These are phyloP conservation scores for Brachionichthys hirsutus DNA, from an alignment of 2,113 vertebrate genomes.

Conservation along the genomic window DNA sequence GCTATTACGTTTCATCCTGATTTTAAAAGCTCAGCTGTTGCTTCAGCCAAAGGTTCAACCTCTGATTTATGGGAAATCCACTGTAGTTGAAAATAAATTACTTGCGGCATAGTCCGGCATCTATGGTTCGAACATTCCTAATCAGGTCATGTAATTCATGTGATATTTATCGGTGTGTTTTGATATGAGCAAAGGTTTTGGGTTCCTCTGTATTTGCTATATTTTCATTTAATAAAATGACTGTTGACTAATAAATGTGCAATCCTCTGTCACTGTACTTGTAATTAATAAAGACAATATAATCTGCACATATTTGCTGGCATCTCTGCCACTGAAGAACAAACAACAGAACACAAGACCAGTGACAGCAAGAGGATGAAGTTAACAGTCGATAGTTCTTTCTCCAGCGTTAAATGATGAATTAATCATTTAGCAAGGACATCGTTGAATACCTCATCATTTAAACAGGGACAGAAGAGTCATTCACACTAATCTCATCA, in stretches of 20 bases:
- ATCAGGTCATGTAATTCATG: neutral
- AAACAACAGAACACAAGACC: slow-evolving; percentile 11
- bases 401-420: slow-evolving; percentile 5
- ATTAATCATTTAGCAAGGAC: slow-evolving; percentile 28
- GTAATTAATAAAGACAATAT: slow-evolving; percentile 17
- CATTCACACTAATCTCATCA: slow-evolving; percentile 1
- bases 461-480: neutral
- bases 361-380: slow-evolving; percentile 17
- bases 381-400: slow-evolving; percentile 32
- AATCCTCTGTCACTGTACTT: slow-evolving; percentile 12
- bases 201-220: neutral
- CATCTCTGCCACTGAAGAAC: slow-evolving; percentile 24
- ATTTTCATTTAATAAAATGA: slow-evolving; percentile 22
- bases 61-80: slow-evolving; percentile 43
- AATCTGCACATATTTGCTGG: neutral
- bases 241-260: slow-evolving; percentile 12
- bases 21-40: slow-evolving; percentile 39
- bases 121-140: neutral
- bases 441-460: slow-evolving; percentile 11
- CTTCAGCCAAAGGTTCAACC: slow-evolving; percentile 43
- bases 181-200: slow-evolving; percentile 3
- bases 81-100: slow-evolving; percentile 55
- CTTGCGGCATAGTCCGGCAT: slow-evolving; percentile 10
- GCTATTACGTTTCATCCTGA: slow-evolving; percentile 31
- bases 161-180: neutral